Evolutionary conservation across 2,888 invertebrate genomes (phyloP).

Genomic region (Harpalus rubripes): DNA sequence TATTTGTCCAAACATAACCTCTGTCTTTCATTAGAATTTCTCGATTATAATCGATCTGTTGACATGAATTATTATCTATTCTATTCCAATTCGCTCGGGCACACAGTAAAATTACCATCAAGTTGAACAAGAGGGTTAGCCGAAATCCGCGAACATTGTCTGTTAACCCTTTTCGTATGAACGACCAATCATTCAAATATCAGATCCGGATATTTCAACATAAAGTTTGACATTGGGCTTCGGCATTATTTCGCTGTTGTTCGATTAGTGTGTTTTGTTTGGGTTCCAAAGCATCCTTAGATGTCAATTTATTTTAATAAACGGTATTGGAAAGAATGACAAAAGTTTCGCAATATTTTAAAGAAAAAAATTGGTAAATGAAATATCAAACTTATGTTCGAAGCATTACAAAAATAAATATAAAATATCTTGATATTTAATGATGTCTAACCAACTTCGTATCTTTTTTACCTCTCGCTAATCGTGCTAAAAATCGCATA

Average conservation of each 20-base stretch:
- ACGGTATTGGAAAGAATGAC: too few species aligned
- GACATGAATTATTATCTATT: constrained; percentile 35
- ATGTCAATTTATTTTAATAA: too few species aligned
- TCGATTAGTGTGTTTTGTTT: constrained; percentile 10
- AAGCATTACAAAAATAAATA: too few species aligned
- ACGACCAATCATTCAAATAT: background rate
- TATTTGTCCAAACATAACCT: background rate
- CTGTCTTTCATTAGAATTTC: constrained; percentile 11
- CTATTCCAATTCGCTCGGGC: background rate
- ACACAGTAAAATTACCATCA: constrained; percentile 17
- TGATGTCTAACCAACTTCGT: too few species aligned
- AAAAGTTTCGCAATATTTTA: too few species aligned
- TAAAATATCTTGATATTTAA: too few species aligned
- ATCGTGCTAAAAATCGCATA: too few species aligned
- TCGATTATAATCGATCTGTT: constrained; percentile 11
- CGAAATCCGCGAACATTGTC: constrained; percentile 2
- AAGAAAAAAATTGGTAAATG: too few species aligned
- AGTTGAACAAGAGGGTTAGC: background rate
- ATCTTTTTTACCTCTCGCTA: too few species aligned
- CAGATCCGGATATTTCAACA: background rate
- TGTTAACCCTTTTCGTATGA: background rate
- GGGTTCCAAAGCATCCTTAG: constrained; percentile 8
- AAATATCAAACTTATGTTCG: too few species aligned
- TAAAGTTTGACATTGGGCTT: background rate
- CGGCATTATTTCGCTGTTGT: constrained; percentile 10